phyloP scores from a whole-genome alignment of 2,113 vertebrate species.

The Microtus pennsylvanicus region DNA sequence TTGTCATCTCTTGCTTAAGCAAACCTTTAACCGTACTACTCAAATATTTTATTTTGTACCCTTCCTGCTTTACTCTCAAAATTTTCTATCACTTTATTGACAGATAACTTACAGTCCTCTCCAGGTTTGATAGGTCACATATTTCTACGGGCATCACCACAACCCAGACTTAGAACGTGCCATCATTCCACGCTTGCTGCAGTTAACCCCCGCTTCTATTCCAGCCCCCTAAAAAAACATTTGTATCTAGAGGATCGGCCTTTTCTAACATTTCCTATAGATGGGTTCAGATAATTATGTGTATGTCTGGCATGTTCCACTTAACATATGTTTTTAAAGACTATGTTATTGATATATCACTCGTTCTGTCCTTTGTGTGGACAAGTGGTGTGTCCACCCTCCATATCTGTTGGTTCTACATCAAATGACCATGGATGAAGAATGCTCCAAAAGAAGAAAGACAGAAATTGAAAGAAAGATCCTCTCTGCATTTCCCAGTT shows the following conservation, averaged over 20 bases:
- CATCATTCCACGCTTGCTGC: not conserved
- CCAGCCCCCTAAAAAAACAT: not conserved
- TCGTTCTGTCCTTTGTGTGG: not conserved
- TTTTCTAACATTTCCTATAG: not conserved
- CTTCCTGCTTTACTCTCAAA: not conserved
- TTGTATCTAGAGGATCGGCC: not conserved
- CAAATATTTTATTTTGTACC: not conserved
- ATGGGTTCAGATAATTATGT: not conserved
- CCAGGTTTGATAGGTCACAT: not conserved
- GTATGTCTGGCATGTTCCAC: not conserved
- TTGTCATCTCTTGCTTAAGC: not conserved
- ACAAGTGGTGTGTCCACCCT: not conserved
- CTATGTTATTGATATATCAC: not conserved
- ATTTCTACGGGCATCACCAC: not conserved
- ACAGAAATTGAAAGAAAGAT: too few relatives aligned
- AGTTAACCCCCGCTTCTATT: too few relatives aligned
- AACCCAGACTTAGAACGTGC: not conserved
- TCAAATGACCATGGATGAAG: not conserved
- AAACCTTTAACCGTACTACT: not conserved
- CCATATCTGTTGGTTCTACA: not conserved
- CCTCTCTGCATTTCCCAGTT: not conserved
- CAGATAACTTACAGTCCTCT: not conserved
- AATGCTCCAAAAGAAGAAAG: not conserved
- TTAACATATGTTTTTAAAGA: not conserved
- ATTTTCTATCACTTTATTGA: not conserved